A percentile compares a stretch with the other conserved stretches of the same genome.
Conservation (phyloP, 37 sponge, comb jelly and placozoan species). For the Amphimedon queenslandica region DNA sequence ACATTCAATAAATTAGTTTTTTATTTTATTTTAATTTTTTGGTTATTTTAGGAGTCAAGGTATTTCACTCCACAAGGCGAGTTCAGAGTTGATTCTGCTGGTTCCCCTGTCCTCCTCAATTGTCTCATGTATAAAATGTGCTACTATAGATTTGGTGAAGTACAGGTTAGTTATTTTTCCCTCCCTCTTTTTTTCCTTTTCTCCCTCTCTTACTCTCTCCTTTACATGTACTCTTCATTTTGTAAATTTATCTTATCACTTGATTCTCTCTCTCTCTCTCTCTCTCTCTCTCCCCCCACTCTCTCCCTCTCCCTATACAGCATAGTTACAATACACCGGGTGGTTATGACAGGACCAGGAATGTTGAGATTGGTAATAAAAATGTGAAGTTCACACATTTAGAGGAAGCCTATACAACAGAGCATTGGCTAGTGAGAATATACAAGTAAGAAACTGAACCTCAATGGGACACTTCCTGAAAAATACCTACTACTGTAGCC, state of each 20-base stretch:
- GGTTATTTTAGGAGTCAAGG: slow-evolving; percentile 73
- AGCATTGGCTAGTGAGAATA: slow-evolving; percentile 98
- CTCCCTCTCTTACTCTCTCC: too few relatives aligned
- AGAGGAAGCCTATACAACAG: slow-evolving; percentile 96
- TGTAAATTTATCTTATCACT: too few relatives aligned
- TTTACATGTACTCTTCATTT: too few relatives aligned
- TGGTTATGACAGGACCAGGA: slow-evolving; percentile 91
- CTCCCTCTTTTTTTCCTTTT: too few relatives aligned
- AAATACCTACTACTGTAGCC: too few relatives aligned
- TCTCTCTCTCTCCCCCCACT: not conserved
- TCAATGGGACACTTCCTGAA: too few relatives aligned
- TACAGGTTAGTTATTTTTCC: slow-evolving; percentile 68
- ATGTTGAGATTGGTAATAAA: slow-evolving; percentile 96
- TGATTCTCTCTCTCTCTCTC: not conserved
- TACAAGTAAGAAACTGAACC: slow-evolving; percentile 90
- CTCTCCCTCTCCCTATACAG: slow-evolving; percentile 14
- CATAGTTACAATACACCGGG: slow-evolving; percentile 46
- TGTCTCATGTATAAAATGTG: slow-evolving; percentile 99
- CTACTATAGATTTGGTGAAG: slow-evolving; percentile 94
- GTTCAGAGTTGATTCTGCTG: slow-evolving; percentile 90
- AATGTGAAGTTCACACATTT: slow-evolving; percentile 74
- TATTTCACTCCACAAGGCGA: slow-evolving; percentile 97
- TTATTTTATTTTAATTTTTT: not conserved
- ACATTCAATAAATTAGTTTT: too few relatives aligned
- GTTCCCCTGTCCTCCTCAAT: slow-evolving; percentile 84